phyloP scores from a whole-genome alignment of 2,113 vertebrate species.

The Platysternon megacephalum region DNA sequence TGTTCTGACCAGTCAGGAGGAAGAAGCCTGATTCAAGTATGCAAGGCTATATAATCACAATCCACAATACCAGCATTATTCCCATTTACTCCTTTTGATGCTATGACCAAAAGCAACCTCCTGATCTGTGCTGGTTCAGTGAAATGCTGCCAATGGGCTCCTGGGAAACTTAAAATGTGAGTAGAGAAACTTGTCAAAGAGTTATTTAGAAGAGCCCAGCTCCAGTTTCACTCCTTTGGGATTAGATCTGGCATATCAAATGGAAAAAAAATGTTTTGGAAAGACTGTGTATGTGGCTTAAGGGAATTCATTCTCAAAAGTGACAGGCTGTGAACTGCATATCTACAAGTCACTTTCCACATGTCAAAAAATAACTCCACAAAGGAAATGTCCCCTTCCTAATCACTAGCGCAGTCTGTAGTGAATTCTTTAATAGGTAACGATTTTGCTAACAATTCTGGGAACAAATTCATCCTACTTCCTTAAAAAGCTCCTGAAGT shows the following conservation, averaged over 20 bases:
- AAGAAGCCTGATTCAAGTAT: neutral
- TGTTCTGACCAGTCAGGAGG: neutral
- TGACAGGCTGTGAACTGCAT: neutral
- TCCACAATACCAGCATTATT: neutral
- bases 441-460: neutral
- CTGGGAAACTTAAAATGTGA: neutral
- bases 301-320: neutral
- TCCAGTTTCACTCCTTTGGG: neutral
- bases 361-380: neutral
- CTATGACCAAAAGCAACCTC: neutral
- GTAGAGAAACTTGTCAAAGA: neutral
- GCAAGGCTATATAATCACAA: neutral
- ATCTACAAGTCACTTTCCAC: neutral
- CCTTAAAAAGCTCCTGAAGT: neutral
- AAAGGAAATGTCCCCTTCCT: neutral
- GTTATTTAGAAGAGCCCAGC: neutral
- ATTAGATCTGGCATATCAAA: neutral
- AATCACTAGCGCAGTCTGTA: neutral
- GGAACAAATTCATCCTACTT: neutral
- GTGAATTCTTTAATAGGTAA: neutral
- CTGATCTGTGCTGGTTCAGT: neutral
- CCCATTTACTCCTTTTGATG: neutral
- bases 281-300: neutral
- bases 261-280: neutral
- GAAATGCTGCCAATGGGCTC: neutral